Conservation (phyloP, 2,888 invertebrate genomes). For the Tanaodytes sp. region DNA sequence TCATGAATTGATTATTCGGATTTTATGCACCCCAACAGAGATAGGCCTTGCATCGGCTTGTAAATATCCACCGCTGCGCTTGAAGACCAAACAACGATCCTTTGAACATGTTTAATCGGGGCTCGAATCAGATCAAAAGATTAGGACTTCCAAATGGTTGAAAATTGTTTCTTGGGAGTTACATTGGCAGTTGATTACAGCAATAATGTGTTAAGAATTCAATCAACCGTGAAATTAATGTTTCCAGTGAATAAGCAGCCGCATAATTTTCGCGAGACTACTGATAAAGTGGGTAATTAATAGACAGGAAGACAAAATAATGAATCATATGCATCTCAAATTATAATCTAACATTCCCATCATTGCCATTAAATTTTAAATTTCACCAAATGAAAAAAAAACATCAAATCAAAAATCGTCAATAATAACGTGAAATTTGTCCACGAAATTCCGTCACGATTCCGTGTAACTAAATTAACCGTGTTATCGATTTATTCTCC, state of each 20-base stretch:
- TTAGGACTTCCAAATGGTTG: slow-evolving; percentile 34
- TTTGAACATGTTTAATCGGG: slow-evolving; percentile 45
- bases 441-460: too few species aligned
- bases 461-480: too few species aligned
- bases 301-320: too few species aligned
- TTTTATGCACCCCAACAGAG: slow-evolving; percentile 25
- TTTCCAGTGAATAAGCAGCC: slow-evolving; percentile 12
- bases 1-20: slow-evolving; percentile 31
- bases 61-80: slow-evolving; percentile 27
- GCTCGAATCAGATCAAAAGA: slow-evolving; percentile 35
- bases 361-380: too few species aligned
- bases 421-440: too few species aligned
- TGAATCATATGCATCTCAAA: too few species aligned
- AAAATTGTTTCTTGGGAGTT: slow-evolving; percentile 41
- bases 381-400: too few species aligned
- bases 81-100: slow-evolving; percentile 34
- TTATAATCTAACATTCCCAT: too few species aligned
- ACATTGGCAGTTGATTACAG: slow-evolving; percentile 32
- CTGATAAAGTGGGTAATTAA: too few species aligned
- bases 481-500: too few species aligned
- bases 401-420: too few species aligned
- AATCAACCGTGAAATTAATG: slow-evolving; percentile 12
- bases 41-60: slow-evolving; percentile 14
- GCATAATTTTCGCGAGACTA: too few species aligned
- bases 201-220: slow-evolving; percentile 17